Evolutionary conservation across 37 sponge, comb jelly and placozoan species (phyloP), one percentile per base, ranked within the genome.

Genomic region (Crambe crambe): DNA sequence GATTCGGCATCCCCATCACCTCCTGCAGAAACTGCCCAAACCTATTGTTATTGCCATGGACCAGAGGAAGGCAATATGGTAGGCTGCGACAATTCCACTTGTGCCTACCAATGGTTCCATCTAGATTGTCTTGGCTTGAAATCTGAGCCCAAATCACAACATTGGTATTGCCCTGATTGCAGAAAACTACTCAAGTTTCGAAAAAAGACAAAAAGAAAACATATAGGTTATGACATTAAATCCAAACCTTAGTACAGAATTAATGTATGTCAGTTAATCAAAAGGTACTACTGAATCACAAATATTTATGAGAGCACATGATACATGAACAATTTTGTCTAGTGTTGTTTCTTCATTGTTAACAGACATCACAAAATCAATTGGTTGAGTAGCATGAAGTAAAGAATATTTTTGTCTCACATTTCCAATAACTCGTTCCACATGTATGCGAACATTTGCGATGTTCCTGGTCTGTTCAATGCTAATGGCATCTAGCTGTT

Each of bases 361-460:
- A 60, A 22, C 25, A 60, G 61, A 20, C 70, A 37, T 63, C 32
- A 90, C 12, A 72, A 72, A 72, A 42, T 72, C 47, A 42, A 72
- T 72, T 25, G 72, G 72, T 42, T 18, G n/a, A 5, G 89, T 91
- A 9, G 62, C 57, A 27, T 73, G 67, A 8, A 91, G 61, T 37
- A 92, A 78, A 18, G 70, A 34, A 39, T 84, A 92, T 54, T 84
- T 89, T 57, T 86, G 81, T 37, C 80, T 35, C 2, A 93, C 80
- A 35, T 3, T 27, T 8, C 90, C 90, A 39, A 93, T 93, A 5
- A 93, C 83, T 12, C 86, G 34, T 79, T 93, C 90, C 0, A 93
- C 93, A 60, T 93, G 93, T 15, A 93, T 93, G 20, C 86, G 39
- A n/a, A 93, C 90, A 85, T 93, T 88, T 8, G 90, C 93, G 18